phyloP scores from a whole-genome alignment of 2,113 vertebrate genomes.

The Xenopus tropicalis region UCB_Xtro_10.0 CM004446.2:1579001-1579500 shows the following conservation, averaged over 20 bases:
- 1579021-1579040: conserved; percentile 19
- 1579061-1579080: not conserved
- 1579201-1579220: not conserved
- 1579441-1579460: too few species aligned
- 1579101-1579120: not conserved
- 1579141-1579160: not conserved
- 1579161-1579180: not conserved
- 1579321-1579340: too few species aligned
- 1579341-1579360: too few species aligned
- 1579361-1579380: too few species aligned
- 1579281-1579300: too few species aligned
- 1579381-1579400: too few species aligned
- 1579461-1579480: too few species aligned
- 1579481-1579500: too few species aligned
- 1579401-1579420: too few species aligned
- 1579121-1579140: conserved; percentile 18
- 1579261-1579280: too few species aligned
- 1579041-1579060: not conserved
- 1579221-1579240: conserved; percentile 23
- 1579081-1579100: not conserved
- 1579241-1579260: not conserved
- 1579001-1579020: not conserved
- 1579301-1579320: too few species aligned
- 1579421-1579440: too few species aligned
- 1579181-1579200: not conserved